A percentile compares a stretch with the other conserved stretches of the same genome.
These are phyloP conservation scores for Dendrophyllia cribrosa DNA, from an alignment of 64 coral and sea anemone species.

Conservation along the genomic window DNA sequence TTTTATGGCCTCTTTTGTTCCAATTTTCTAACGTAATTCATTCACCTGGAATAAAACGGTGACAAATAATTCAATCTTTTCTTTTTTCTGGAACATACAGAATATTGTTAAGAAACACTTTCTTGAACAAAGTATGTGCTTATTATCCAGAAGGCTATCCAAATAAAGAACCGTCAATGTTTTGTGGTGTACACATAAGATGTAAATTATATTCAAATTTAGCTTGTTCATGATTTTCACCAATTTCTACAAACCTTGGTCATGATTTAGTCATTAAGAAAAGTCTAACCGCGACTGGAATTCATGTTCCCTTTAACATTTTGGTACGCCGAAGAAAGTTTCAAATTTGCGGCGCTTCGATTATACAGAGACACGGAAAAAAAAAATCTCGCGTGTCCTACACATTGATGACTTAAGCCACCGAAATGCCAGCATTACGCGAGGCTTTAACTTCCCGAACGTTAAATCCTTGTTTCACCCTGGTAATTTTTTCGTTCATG, in stretches of 20 bases:
- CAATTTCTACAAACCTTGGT: background rate
- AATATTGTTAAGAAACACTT: background rate
- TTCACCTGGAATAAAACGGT: too few relatives aligned
- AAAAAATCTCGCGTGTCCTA: too few relatives aligned
- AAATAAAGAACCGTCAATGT: background rate
- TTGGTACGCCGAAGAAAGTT: too few relatives aligned
- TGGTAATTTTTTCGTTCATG: conserved; percentile 36
- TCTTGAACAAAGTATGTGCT: background rate
- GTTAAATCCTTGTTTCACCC: conserved; percentile 24
- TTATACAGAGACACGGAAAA: too few relatives aligned
- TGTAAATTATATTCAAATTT: conserved; percentile 44
- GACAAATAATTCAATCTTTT: too few relatives aligned
- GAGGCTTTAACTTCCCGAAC: background rate
- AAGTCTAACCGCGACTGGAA: too few relatives aligned
- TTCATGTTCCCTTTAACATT: too few relatives aligned
- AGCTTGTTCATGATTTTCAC: background rate
- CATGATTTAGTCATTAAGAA: background rate
- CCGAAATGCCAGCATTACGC: background rate
- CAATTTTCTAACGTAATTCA: too few relatives aligned
- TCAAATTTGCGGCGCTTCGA: too few relatives aligned
- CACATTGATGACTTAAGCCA: background rate
- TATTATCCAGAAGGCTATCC: background rate
- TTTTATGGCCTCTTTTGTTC: too few relatives aligned
- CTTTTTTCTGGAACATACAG: background rate
- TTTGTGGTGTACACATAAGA: conserved; percentile 14